Percentiles rank a stretch among this genome's conserved stretches.
phyloP scores from a whole-genome alignment of 2,797 vertebrate species.

The Eupleurogrammus muticus region DNA sequence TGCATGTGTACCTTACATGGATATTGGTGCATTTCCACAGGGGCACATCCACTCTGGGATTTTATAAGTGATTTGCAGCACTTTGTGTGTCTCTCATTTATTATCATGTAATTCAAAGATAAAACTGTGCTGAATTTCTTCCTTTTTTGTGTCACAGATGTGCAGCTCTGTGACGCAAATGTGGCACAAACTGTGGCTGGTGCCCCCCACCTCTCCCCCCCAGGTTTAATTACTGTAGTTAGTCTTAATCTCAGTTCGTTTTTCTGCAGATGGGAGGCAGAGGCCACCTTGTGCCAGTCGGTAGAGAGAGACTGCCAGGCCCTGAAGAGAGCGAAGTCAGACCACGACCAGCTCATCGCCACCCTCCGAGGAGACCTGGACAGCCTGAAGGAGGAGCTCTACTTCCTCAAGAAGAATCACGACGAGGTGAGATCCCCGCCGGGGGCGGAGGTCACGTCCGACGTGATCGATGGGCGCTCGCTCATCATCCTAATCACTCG shows the following conservation, averaged over 20 bases:
- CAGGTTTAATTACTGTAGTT: neutral
- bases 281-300: conserved; percentile 83
- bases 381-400: conserved; percentile 86
- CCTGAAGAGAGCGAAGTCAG: conserved; percentile 83
- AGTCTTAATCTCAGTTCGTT: neutral
- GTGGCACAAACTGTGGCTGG: neutral
- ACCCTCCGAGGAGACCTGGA: conserved; percentile 84
- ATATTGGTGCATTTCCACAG: conserved; percentile 20
- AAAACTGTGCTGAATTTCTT: too few relatives aligned
- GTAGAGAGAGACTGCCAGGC: conserved; percentile 86
- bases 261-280: conserved; percentile 82
- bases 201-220: neutral
- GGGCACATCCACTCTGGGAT: conserved; percentile 1
- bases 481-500: conserved; percentile 34
- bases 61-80: neutral
- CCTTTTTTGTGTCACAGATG: neutral
- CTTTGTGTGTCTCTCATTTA: neutral
- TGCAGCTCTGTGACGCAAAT: neutral
- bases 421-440: conserved; percentile 78
- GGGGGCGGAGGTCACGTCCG: conserved; percentile 12
- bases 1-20: conserved; percentile 31
- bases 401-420: conserved; percentile 87
- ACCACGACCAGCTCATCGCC: conserved; percentile 82
- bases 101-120: neutral
- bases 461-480: conserved; percentile 16